These are phyloP conservation scores for Crocidura indochinensis DNA, from an alignment of 2,797 vertebrate species.

Conservation along the genomic window DNA sequence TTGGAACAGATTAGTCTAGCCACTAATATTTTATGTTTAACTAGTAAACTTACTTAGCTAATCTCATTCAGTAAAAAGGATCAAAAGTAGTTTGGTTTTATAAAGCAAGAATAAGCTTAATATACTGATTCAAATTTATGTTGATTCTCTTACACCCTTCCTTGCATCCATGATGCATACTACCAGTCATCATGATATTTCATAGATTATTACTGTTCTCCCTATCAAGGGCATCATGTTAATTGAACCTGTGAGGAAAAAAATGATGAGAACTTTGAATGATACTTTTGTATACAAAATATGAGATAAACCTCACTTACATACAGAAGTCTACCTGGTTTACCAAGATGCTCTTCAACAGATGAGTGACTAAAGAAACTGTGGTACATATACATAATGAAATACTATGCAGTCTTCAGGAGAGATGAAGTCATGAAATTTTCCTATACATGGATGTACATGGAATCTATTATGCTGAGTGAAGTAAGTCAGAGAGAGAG, in stretches of 20 bases:
- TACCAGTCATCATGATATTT: slow-evolving; percentile 39
- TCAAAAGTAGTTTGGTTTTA: slow-evolving; percentile 45
- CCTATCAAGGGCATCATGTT: neutral
- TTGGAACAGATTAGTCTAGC: neutral
- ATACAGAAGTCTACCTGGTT: neutral
- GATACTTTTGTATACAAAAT: neutral
- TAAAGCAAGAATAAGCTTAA: neutral
- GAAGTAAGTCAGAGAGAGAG: no score
- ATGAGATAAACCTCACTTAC: neutral
- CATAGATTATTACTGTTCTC: neutral
- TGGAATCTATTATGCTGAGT: no score
- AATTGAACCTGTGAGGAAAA: neutral
- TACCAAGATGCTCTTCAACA: no score
- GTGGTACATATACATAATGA: no score
- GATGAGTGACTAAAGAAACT: no score
- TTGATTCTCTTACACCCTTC: slow-evolving; percentile 15
- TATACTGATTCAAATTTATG: neutral
- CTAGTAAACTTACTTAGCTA: slow-evolving; percentile 33
- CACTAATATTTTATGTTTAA: neutral
- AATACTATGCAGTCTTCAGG: no score
- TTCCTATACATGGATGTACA: no score
- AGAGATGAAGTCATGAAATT: no score
- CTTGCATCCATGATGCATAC: neutral
- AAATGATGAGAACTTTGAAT: neutral
- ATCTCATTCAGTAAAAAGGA: slow-evolving; percentile 42